A percentile compares a stretch with the other conserved stretches of the same genome.
Evolutionary conservation across 2,888 invertebrate genomes (phyloP).

Genomic region (Calliopum simillimum): DNA sequence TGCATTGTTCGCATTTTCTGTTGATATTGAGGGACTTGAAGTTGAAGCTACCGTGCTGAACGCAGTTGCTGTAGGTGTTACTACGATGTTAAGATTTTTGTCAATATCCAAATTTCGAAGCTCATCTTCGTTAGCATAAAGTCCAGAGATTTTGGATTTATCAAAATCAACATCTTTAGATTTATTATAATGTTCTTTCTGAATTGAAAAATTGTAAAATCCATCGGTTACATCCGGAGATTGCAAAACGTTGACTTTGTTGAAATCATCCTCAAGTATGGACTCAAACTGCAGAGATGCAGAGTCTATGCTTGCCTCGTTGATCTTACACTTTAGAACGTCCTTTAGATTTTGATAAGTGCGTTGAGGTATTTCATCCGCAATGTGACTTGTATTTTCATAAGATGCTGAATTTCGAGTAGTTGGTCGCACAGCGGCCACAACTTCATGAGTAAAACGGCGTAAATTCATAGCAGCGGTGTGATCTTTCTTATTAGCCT

Average conservation of each 20-base stretch:
- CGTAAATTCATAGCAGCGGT: constrained; percentile 11
- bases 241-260: constrained; percentile 58
- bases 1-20: not conserved
- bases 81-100: constrained; percentile 48
- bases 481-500: constrained; percentile 10
- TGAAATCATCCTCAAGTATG: constrained; percentile 63
- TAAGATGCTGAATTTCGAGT: constrained; percentile 44
- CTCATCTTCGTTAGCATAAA: constrained; percentile 64
- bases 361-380: constrained; percentile 36
- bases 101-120: constrained; percentile 62
- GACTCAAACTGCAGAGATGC: constrained; percentile 67
- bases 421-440: constrained; percentile 55
- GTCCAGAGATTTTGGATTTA: constrained; percentile 57
- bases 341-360: constrained; percentile 61
- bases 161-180: constrained; percentile 59
- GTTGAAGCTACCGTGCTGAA: not conserved
- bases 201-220: constrained; percentile 66
- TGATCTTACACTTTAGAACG: constrained; percentile 26
- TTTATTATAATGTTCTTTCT: constrained; percentile 65
- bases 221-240: constrained; percentile 67
- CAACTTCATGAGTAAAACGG: constrained; percentile 52
- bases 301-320: constrained; percentile 56
- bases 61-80: constrained; percentile 14
- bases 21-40: not conserved
- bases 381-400: constrained; percentile 51